phyloP scores from a whole-genome alignment of 2,888 invertebrate species.

The Tholera decimalis region DNA sequence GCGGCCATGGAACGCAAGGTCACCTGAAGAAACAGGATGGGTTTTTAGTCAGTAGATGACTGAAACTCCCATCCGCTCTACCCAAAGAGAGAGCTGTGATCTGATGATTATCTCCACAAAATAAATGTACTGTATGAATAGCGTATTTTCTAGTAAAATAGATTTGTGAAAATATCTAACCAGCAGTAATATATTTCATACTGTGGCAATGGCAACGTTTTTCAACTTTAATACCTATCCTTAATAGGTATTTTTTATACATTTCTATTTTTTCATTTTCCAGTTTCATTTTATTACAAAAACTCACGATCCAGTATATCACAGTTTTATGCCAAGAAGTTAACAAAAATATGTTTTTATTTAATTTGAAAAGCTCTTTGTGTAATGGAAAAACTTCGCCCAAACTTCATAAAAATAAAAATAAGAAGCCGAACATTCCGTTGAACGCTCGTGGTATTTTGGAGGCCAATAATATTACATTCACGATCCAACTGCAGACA shows the following conservation, averaged over 20 bases:
- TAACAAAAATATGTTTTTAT: background rate
- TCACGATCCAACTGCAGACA: constrained; percentile 20
- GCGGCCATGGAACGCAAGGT: too few relatives aligned
- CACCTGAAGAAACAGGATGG: too few relatives aligned
- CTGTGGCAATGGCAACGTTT: background rate
- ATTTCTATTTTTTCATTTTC: background rate
- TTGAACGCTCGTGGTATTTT: constrained; percentile 2
- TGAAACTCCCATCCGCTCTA: too few relatives aligned
- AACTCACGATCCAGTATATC: background rate
- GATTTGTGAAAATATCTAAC: too few relatives aligned
- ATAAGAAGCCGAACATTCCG: background rate
- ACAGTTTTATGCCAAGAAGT: background rate
- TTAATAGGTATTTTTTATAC: background rate
- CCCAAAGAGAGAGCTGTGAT: too few relatives aligned
- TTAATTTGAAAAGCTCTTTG: constrained; percentile 10
- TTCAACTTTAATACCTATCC: background rate
- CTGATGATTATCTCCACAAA: too few relatives aligned
- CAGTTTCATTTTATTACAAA: background rate
- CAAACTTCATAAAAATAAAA: constrained; percentile 15
- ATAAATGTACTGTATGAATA: too few relatives aligned
- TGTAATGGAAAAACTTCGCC: constrained; percentile 12
- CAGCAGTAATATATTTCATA: background rate
- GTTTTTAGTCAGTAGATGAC: too few relatives aligned
- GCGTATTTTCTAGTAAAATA: too few relatives aligned
- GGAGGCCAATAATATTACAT: constrained; percentile 31